Base-by-base conservation (phyloP, 2,797 vertebrate genomes). In the Scyliorhinus canicula region DNA sequence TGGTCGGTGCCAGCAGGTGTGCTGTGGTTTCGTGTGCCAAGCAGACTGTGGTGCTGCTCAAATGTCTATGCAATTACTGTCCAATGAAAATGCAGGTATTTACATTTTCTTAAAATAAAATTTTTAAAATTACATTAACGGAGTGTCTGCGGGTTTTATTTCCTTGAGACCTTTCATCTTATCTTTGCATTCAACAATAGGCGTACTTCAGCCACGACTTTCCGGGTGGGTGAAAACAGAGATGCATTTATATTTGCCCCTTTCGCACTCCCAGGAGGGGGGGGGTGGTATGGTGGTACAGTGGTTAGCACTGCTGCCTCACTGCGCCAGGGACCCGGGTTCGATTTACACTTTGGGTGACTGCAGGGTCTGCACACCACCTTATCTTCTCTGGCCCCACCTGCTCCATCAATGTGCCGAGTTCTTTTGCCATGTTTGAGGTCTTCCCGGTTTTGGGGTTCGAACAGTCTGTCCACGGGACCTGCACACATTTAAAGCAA, bases 61-160 rank as follows among this genome's bases (percentile, higher is more conserved):
- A 88, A 65, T 91, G 60, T 63, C 88, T 91, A 91, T 91, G 88
- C 88, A 91, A 91, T 91, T 63, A 91, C 88, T 91, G 88, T 91
- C 88, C 88, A 65, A 91, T 91, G n/a, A 91, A 91, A 65, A 91
- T 91, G 88, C 88, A 91, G 88, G 88, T 91, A 91, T 91, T 91
- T 91, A 91, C 88, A 91, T 65, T 91, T 91, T 91, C 88, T 65
- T 91, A 91, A 77, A 90, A 91, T 91, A 91, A 91, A 91, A 63
- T 26, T 26, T 91, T 91, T 63, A 40, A 91, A 91, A 63, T 9
- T 3, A 88, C 44, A 26, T 35, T 28, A 65, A 91, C 40, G n/a
- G n/a, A 44, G 1, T n/a, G 60, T 57, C 35, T 57, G 52, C 5
- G 11, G n/a, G n/a, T 65, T 91, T 91, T 65, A 24, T 91, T 91